A percentile compares a stretch with the other conserved stretches of the same genome.
phyloP scores from a whole-genome alignment of 1,140 invertebrate genomes.

The Drosophila nikananu region DNA sequence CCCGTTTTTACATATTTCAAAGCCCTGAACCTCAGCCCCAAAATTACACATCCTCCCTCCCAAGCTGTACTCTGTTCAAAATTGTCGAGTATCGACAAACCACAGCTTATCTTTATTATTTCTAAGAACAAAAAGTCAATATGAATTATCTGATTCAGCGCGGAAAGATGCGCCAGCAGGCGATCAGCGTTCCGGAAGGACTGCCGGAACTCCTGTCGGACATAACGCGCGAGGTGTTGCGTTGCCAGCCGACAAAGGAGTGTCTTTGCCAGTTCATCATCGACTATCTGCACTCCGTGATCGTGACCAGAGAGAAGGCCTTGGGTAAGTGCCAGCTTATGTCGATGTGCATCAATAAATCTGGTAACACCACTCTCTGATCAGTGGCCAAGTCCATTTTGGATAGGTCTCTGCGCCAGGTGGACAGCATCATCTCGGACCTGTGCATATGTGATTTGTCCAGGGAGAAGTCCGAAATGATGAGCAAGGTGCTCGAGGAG shows the following conservation, averaged over 20 bases:
- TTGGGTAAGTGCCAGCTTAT: slow-evolving; percentile 48
- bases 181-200: slow-evolving; percentile 87
- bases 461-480: slow-evolving; percentile 67
- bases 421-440: slow-evolving; percentile 76
- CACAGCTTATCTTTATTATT: background rate
- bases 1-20: background rate
- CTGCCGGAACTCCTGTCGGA: slow-evolving; percentile 89
- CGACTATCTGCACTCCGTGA: slow-evolving; percentile 89
- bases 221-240: slow-evolving; percentile 89
- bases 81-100: slow-evolving; percentile 31
- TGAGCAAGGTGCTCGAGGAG: slow-evolving; percentile 71
- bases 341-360: background rate
- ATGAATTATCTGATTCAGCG: slow-evolving; percentile 82
- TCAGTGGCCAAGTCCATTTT: slow-evolving; percentile 71
- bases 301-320: slow-evolving; percentile 88
- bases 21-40: no score
- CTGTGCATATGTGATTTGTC: slow-evolving; percentile 74
- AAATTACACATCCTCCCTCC: background rate
- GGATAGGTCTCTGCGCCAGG: slow-evolving; percentile 64
- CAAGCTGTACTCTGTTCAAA: slow-evolving; percentile 21
- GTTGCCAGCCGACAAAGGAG: slow-evolving; percentile 87
- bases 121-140: background rate
- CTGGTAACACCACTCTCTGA: background rate
- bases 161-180: slow-evolving; percentile 74
- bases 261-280: slow-evolving; percentile 88